Evolutionary conservation across 2,888 invertebrate species (phyloP).

Genomic region (Parnassius mnemosyne): DNA sequence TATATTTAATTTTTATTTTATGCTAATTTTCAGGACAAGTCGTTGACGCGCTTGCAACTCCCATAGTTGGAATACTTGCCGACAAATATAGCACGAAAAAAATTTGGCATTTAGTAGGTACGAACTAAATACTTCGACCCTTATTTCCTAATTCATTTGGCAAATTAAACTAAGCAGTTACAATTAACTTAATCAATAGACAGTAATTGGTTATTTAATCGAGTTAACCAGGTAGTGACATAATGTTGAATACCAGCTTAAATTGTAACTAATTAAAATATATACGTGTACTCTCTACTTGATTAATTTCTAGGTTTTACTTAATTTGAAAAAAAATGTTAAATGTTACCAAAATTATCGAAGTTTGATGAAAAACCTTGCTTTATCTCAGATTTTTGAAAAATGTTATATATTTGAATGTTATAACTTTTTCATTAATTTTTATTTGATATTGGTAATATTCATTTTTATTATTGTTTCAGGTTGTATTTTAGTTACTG

Average conservation of each 20-base stretch:
- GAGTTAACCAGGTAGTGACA: background rate
- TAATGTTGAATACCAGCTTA: background rate
- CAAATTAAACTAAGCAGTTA: background rate
- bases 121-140: background rate
- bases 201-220: background rate
- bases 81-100: slow-evolving; percentile 89
- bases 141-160: background rate
- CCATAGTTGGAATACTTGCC: slow-evolving; percentile 90
- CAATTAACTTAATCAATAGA: background rate
- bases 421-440: too few relatives aligned
- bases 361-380: too few relatives aligned
- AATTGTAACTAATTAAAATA: too few relatives aligned
- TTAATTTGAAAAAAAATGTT: too few relatives aligned
- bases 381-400: too few relatives aligned
- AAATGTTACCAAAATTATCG: too few relatives aligned
- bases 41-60: slow-evolving; percentile 93
- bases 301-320: too few relatives aligned
- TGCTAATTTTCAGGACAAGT: slow-evolving; percentile 83
- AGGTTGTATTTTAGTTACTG: slow-evolving; percentile 84
- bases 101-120: slow-evolving; percentile 92
- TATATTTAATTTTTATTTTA: background rate
- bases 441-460: too few relatives aligned
- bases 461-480: slow-evolving; percentile 33
- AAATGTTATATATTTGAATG: too few relatives aligned
- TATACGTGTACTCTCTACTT: too few relatives aligned